These are phyloP conservation scores for Muscidifurax raptorellus DNA, from an alignment of 1,140 invertebrate species.

Conservation along the genomic window DNA sequence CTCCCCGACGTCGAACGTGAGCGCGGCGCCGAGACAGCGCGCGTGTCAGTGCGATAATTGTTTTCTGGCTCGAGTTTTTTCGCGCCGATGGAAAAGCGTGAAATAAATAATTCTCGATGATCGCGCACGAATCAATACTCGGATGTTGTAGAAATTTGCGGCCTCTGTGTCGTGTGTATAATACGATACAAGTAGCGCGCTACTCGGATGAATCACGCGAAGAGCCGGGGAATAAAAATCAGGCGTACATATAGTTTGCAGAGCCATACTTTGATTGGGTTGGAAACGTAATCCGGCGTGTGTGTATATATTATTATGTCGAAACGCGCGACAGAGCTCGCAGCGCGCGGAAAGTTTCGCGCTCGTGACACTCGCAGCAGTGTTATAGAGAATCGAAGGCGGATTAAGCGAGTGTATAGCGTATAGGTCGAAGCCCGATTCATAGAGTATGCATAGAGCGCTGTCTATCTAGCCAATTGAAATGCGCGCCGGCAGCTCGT, in stretches of 20 bases:
- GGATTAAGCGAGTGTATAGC: conserved; percentile 18
- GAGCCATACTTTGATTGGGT: conserved; percentile 30
- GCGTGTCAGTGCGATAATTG: conserved; percentile 56
- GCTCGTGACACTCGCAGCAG: not conserved
- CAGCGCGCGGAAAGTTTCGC: conserved; percentile 2
- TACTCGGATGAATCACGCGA: not conserved
- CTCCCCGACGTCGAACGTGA: conserved; percentile 54
- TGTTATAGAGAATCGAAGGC: conserved; percentile 3
- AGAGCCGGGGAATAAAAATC: not conserved
- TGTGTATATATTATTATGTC: conserved; percentile 15
- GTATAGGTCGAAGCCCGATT: conserved; percentile 49
- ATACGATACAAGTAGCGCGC: too few relatives aligned
- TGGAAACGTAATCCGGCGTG: not conserved
- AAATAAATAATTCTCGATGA: not conserved
- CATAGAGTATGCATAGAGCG: conserved; percentile 56
- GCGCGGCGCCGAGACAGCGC: conserved; percentile 54
- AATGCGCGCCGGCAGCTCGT: conserved; percentile 58
- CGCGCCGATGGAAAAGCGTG: conserved; percentile 48
- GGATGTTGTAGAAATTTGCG: too few relatives aligned
- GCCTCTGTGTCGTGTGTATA: too few relatives aligned
- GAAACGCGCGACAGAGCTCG: not conserved
- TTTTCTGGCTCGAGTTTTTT: conserved; percentile 51
- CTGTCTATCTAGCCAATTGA: conserved; percentile 59
- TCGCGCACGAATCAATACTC: not conserved
- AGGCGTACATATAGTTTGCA: not conserved